phyloP scores from a whole-genome alignment of 2,888 invertebrate species.

The Polydrusus pterygomalis region DNA sequence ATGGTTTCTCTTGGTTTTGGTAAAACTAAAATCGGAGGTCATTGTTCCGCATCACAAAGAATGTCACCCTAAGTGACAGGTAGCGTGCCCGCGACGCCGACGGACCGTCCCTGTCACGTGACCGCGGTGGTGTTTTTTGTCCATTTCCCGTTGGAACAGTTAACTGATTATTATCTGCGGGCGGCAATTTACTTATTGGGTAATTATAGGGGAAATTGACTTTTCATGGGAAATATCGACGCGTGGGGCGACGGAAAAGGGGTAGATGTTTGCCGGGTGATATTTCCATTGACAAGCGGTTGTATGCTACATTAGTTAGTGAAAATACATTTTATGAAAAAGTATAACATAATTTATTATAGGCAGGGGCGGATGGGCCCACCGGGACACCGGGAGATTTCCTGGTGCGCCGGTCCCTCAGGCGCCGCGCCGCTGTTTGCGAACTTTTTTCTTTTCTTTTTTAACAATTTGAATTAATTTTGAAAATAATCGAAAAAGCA shows the following conservation, averaged over 20 bases:
- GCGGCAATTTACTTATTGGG: constrained; percentile 56
- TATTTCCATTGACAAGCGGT: constrained; percentile 10
- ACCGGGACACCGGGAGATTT: too few relatives aligned
- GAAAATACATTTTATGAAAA: background rate
- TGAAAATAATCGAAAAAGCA: too few relatives aligned
- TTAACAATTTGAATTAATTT: too few relatives aligned
- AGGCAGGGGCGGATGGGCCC: too few relatives aligned
- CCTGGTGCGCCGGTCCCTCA: too few relatives aligned
- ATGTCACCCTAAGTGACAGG: constrained; percentile 50
- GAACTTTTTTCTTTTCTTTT: too few relatives aligned
- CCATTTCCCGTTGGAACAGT: constrained; percentile 54
- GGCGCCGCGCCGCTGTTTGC: too few relatives aligned
- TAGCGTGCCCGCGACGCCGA: constrained; percentile 38
- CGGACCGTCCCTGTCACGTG: constrained; percentile 47
- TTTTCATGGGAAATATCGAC: constrained; percentile 49
- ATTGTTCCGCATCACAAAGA: constrained; percentile 27
- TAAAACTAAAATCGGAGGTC: constrained; percentile 2
- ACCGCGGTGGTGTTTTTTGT: constrained; percentile 44
- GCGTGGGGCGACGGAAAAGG: constrained; percentile 5
- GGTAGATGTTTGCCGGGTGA: constrained; percentile 11
- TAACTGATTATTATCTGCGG: constrained; percentile 54
- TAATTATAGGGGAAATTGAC: constrained; percentile 55
- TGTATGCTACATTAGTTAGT: background rate
- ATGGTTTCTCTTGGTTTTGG: too few relatives aligned
- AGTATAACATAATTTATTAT: too few relatives aligned